These are phyloP conservation scores for Piscicola geometra DNA, from an alignment of 2,888 invertebrate species.

Conservation along the genomic window DNA sequence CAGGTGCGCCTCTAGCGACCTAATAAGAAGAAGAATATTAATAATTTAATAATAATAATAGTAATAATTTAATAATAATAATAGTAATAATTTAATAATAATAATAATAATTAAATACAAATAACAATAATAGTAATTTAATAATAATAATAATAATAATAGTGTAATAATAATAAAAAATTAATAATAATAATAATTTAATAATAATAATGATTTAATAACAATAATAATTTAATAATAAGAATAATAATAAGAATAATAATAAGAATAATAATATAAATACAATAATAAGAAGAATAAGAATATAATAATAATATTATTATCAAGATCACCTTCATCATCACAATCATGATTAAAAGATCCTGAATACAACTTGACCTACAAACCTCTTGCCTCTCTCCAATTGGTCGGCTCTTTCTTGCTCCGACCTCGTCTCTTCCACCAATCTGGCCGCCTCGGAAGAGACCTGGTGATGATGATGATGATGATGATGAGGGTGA, in stretches of 20 bases:
- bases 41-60: not conserved
- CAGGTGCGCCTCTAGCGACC: constrained; percentile 29
- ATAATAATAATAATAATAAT: too few species aligned
- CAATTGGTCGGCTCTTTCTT: constrained; percentile 33
- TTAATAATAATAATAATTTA: constrained; percentile 10
- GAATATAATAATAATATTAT: not conserved
- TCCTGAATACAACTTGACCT: not conserved
- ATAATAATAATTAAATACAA: not conserved
- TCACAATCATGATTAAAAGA: not conserved
- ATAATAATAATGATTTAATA: not conserved
- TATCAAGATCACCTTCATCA: too few species aligned
- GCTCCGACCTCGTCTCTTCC: constrained; percentile 33
- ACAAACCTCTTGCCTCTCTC: constrained; percentile 28
- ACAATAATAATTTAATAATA: too few species aligned
- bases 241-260: too few species aligned
- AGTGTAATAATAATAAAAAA: too few species aligned
- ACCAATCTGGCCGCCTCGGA: constrained; percentile 10
- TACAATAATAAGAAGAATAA: not conserved
- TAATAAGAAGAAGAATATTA: too few species aligned
- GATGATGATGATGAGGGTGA: not conserved
- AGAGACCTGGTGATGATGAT: not conserved
- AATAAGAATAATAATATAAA: too few species aligned
- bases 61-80: not conserved
- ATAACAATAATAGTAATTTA: too few species aligned
- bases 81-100: too few species aligned